A percentile compares a stretch with the other conserved stretches of the same genome.
These are phyloP conservation scores for Argyrosomus regius DNA, from an alignment of 2,797 vertebrate genomes.

Conservation along the genomic window DNA sequence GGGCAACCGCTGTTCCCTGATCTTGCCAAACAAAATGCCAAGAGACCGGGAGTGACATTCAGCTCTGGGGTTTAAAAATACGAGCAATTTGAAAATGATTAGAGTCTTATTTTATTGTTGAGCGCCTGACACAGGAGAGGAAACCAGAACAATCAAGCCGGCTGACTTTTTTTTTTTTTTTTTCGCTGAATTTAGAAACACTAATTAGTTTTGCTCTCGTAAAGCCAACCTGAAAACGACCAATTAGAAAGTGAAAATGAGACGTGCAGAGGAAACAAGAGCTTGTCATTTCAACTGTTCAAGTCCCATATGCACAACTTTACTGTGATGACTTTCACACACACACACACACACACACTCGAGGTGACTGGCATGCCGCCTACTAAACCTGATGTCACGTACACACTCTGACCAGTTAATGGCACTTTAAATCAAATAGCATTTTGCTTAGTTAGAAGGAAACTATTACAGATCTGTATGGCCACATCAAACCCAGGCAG, in stretches of 20 bases:
- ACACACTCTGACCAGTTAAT: constrained; percentile 54
- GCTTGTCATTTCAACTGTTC: constrained; percentile 81
- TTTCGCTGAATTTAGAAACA: constrained; percentile 89
- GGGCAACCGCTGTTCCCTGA: constrained; percentile 74
- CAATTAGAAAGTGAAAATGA: constrained; percentile 89
- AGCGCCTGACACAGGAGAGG: constrained; percentile 83
- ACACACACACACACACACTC: constrained; percentile 43
- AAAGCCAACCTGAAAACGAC: constrained; percentile 90
- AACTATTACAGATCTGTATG: constrained; percentile 68
- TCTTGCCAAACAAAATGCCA: constrained; percentile 83
- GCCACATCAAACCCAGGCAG: constrained; percentile 69
- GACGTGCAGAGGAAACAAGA: constrained; percentile 82
- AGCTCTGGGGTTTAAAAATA: constrained; percentile 80
- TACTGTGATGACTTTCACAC: constrained; percentile 70
- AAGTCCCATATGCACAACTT: constrained; percentile 77
- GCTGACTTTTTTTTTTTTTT: constrained; percentile 74
- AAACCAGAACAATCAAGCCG: constrained; percentile 87
- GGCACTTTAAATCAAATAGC: constrained; percentile 58
- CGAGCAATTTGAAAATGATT: constrained; percentile 83
- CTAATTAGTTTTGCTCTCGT: constrained; percentile 91
- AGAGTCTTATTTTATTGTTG: constrained; percentile 86
- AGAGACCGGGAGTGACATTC: constrained; percentile 80
- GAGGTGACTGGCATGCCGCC: constrained; percentile 56
- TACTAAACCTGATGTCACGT: constrained; percentile 56
- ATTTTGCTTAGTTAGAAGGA: constrained; percentile 59